A percentile compares a stretch with the other conserved stretches of the same genome.
phyloP scores from a whole-genome alignment of 2,888 invertebrate species.

The Athripsodes cinereus region DNA sequence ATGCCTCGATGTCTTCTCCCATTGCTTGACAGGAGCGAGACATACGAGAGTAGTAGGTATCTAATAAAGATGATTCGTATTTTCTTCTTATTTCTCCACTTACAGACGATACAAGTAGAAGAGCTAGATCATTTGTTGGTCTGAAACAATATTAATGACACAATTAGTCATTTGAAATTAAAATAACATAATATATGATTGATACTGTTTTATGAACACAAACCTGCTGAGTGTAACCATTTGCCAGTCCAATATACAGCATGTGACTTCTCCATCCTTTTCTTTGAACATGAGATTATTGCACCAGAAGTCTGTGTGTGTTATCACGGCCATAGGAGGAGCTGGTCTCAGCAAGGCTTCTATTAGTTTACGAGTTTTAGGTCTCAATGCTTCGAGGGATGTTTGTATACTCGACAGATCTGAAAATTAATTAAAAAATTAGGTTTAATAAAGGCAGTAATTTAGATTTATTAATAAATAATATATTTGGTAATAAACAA shows the following conservation, averaged over 20 bases:
- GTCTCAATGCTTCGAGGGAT: conserved; percentile 59
- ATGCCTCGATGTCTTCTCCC: conserved; percentile 55
- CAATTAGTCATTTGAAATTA: not conserved
- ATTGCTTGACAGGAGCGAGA: conserved; percentile 54
- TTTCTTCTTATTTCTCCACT: conserved; percentile 63
- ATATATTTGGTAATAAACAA: no score
- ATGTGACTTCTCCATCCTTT: conserved; percentile 48
- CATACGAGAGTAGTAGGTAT: conserved; percentile 63
- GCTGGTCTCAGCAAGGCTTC: conserved; percentile 64
- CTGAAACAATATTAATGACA: conserved; percentile 29
- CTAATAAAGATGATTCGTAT: conserved; percentile 57
- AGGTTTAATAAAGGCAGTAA: no score
- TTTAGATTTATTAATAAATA: no score
- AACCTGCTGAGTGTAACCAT: conserved; percentile 71
- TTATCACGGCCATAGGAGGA: conserved; percentile 68
- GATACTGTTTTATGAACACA: not conserved
- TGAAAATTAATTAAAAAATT: conserved; percentile 9
- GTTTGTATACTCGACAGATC: conserved; percentile 39
- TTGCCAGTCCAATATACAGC: conserved; percentile 76
- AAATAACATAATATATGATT: no score
- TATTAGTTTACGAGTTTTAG: conserved; percentile 65
- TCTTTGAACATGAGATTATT: conserved; percentile 68
- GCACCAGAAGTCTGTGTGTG: conserved; percentile 81
- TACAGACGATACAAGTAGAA: conserved; percentile 66
- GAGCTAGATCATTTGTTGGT: conserved; percentile 73